phyloP scores from a whole-genome alignment of 2,113 vertebrate species.

The Mesoclemmys tuberculata region DNA sequence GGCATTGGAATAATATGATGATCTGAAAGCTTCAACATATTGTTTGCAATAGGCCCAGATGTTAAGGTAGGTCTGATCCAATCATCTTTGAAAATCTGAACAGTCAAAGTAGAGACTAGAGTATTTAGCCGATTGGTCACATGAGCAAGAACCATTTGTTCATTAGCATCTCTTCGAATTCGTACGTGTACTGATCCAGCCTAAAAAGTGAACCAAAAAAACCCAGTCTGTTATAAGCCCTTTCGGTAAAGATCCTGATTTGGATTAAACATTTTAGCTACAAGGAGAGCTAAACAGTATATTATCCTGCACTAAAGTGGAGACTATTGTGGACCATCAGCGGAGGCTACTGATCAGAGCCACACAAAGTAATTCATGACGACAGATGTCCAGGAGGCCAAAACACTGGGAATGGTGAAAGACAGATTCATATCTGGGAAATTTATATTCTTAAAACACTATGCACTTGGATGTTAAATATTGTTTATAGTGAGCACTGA shows the following conservation, averaged over 20 bases:
- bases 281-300: neutral
- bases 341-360: neutral
- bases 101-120: conserved; percentile 90
- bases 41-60: conserved; percentile 81
- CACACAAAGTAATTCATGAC: neutral
- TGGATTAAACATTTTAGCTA: neutral
- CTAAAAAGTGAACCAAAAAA: conserved; percentile 74
- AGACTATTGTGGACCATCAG: neutral
- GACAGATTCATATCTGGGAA: neutral
- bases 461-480: neutral
- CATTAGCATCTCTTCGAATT: conserved; percentile 96
- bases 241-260: neutral
- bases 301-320: neutral
- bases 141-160: conserved; percentile 97
- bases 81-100: conserved; percentile 99
- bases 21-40: conserved; percentile 83
- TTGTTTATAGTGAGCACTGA: neutral
- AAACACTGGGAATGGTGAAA: conserved; percentile 12
- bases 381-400: neutral
- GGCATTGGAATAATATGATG: conserved; percentile 82
- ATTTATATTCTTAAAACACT: neutral
- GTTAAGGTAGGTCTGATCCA: conserved; percentile 91
- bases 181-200: conserved; percentile 96
- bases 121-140: conserved; percentile 93
- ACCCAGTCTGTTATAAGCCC: neutral